phyloP scores from a whole-genome alignment of 2,797 vertebrate species.

The Serranus cabrilla region DNA sequence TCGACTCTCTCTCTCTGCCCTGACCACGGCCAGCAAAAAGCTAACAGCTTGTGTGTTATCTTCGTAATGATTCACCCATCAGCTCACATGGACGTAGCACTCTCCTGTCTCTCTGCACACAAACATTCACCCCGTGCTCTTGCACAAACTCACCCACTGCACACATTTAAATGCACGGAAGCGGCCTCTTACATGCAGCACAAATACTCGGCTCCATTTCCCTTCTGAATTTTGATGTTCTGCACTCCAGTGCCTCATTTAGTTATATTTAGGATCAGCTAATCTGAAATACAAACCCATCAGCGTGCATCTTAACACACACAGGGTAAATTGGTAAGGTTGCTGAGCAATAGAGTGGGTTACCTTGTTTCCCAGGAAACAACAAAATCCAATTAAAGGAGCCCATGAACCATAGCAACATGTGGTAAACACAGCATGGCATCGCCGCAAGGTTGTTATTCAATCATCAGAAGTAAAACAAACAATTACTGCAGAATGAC shows the following conservation, averaged over 20 bases:
- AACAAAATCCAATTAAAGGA: conserved; percentile 80
- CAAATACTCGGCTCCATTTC: conserved; percentile 46
- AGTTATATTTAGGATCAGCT: conserved; percentile 58
- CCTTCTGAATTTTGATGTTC: conserved; percentile 40
- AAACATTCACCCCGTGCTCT: conserved; percentile 37
- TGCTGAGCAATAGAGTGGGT: conserved; percentile 77
- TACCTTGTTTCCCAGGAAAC: conserved; percentile 81
- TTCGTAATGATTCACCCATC: conserved; percentile 75
- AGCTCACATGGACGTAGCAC: conserved; percentile 64
- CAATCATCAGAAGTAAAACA: conserved; percentile 81
- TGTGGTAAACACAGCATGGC: conserved; percentile 79
- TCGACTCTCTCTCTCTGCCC: conserved; percentile 49
- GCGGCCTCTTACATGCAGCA: conserved; percentile 13
- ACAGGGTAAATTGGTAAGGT: conserved; percentile 56
- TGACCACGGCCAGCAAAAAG: conserved; percentile 59
- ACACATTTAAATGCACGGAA: conserved; percentile 52
- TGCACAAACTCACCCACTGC: conserved; percentile 43
- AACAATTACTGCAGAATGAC: conserved; percentile 82
- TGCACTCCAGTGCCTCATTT: conserved; percentile 43
- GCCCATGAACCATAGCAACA: conserved; percentile 79
- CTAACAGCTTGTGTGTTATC: conserved; percentile 78
- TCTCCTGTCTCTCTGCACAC: conserved; percentile 54
- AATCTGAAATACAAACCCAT: conserved; percentile 49
- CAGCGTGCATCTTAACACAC: conserved; percentile 56
- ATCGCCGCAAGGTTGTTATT: conserved; percentile 74